phyloP scores from a whole-genome alignment of 2,113 vertebrate species.

The Cebidichthys violaceus region DNA sequence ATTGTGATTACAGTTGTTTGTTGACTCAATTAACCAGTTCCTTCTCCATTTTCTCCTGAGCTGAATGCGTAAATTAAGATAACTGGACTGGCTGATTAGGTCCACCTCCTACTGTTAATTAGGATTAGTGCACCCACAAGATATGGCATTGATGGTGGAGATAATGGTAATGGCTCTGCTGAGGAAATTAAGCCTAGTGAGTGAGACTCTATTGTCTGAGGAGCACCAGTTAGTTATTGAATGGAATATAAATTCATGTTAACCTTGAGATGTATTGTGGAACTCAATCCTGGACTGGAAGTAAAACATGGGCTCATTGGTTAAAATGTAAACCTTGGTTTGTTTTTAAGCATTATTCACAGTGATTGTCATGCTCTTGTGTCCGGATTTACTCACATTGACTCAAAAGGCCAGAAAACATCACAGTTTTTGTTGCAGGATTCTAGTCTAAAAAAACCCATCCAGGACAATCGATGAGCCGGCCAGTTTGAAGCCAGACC shows the following conservation, averaged over 20 bases:
- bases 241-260: slow-evolving; percentile 1
- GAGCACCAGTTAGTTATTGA: neutral
- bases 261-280: neutral
- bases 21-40: slow-evolving; percentile 24
- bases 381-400: neutral
- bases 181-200: neutral
- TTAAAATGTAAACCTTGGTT: neutral
- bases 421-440: neutral
- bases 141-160: slow-evolving; percentile 21
- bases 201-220: slow-evolving; percentile 7
- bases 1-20: slow-evolving; percentile 25
- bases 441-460: neutral
- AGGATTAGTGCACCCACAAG: slow-evolving; percentile 42
- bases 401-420: neutral
- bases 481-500: neutral
- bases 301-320: neutral
- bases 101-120: slow-evolving; percentile 47
- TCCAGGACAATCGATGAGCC: fast-evolving
- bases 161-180: slow-evolving; percentile 22
- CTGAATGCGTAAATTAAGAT: slow-evolving; percentile 41
- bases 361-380: neutral
- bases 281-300: neutral
- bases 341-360: neutral
- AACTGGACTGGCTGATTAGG: slow-evolving; percentile 41
- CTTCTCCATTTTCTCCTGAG: slow-evolving; percentile 8